Conservation (phyloP, 2,888 invertebrate species). For the Tanypteryx hageni region DNA sequence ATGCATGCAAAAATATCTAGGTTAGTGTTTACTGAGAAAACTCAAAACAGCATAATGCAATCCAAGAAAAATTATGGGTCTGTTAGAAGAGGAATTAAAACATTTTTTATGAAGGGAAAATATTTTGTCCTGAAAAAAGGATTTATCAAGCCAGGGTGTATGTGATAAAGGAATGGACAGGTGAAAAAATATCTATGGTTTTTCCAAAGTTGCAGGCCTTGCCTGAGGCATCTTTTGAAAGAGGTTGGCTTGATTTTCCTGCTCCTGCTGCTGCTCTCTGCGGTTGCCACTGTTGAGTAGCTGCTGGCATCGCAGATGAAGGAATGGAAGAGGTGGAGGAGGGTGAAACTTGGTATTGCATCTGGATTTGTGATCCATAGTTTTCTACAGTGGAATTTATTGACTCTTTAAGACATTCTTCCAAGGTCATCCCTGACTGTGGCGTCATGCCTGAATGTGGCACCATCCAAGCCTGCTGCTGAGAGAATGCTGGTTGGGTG, state of each 20-base stretch:
- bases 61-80: neutral
- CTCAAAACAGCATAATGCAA: neutral
- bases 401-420: conserved; percentile 10
- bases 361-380: conserved; percentile 17
- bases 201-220: conserved; percentile 66
- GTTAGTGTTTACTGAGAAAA: neutral
- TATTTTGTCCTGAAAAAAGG: neutral
- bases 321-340: conserved; percentile 58
- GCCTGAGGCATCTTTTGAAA: conserved; percentile 67
- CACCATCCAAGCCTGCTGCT: conserved; percentile 25
- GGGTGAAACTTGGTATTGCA: conserved; percentile 30
- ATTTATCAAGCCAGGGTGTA: conserved; percentile 27
- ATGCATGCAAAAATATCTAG: neutral
- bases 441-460: too few species aligned
- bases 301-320: conserved; percentile 8
- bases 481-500: neutral
- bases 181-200: conserved; percentile 26
- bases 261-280: conserved; percentile 66
- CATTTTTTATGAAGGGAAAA: neutral
- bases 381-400: neutral
- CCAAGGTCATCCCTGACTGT: neutral
- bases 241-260: conserved; percentile 67
- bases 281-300: conserved; percentile 54
- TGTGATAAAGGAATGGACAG: neutral
- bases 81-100: neutral